Evolutionary conservation across 2,113 vertebrate species (phyloP), one percentile per base, ranked within the genome.

Genomic region (Calcarius ornatus): DNA sequence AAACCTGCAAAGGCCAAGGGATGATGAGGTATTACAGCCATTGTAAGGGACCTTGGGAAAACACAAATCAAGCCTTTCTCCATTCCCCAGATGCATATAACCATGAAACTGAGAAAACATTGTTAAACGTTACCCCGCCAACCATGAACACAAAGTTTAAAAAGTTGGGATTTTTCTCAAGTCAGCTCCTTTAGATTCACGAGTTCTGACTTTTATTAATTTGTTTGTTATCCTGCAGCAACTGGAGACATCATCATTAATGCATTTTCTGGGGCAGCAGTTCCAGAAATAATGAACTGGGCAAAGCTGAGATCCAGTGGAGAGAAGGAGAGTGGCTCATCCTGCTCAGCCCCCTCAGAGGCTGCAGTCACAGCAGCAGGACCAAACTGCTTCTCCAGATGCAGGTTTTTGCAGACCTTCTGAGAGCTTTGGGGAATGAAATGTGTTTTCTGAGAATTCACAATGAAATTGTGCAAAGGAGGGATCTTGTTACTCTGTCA

Each of bases 281-380:
- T 31, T 91, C 25, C 51, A 66, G 68, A 81, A 92, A 81, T 43
- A 91, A 90, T 91, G 64, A 94, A 94, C 57, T 59, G 75, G 76
- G 81, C 40, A 64, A 57, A 90, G 79, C 75, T 78, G 61, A 0
- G 51, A 45, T 47, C 15, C 65, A 53, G 54, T 15, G 50, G 18
- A 45, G 48, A 78, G 76, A 80, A 42, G 47, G 72, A 86, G 42
- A 69, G 57, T 0, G 3, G 51, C 17, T 54, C 1, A 0, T 56
- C 79, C 68, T 88, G 64, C 70, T 86, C 76, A 63, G 54, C 15
- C 2, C 42, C 65, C 80, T 88, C 53, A 8, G 24, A 92, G 69
- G 48, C 59, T 86, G 87, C 83, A 79, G n/a, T 43, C 75, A 86
- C 3, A 6, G 61, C 63, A 83, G 63, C 47, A 91, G 40, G n/a